Evolutionary conservation across 2,888 invertebrate species (phyloP), one percentile per base, ranked within the genome.

Genomic region (Blastobasis adustella): DNA sequence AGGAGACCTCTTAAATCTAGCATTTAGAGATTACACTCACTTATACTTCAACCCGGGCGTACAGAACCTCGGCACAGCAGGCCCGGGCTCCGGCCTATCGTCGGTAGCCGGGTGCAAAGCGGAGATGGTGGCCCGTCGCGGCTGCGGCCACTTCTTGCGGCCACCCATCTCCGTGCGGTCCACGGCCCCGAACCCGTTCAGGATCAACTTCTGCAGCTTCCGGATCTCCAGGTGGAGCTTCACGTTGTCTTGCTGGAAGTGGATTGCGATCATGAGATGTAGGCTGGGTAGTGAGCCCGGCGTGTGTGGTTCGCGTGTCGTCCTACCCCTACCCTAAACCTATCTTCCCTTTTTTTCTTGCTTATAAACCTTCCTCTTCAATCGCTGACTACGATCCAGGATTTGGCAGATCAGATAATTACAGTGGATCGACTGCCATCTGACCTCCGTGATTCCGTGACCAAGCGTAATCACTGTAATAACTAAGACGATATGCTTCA

Each of bases 41-140:
- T 86, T 87, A 60, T 85, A 86, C 52, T 87, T 86, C 39, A 85
- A 63, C 41, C 66, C 66, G 1, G 87, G 87, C 0, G 86, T 87
- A 56, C 78, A 75, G 54, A 84, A 85, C 59, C 71, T 76, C 0
- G 76, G 78, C 46, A 73, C 55, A 6, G 52, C 10, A 0, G 72
- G 63, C 0, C 65, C 57, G 0, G 63, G 51, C 23, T 23, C 23
- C 23, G 23, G 23, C 23, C 23, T 23, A 8, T 75, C 69, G 37
- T 78, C 77, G 3, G 71, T 63, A 7, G 72, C 69, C 0, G 73
- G 55, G 9, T 48, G 57, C 9, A 79, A 52, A 0, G 81, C 72
- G 0, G 82, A 79, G 54, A 87, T 86, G 1, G 87, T 86, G 42
- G 75, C 67, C 0, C 87, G 63, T 3, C 86, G 64, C 1, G 72